Evolutionary conservation across 2,797 vertebrate species (phyloP), one percentile per base, ranked within the genome.

Genomic region (Petrocephalus schoutedeni): DNA sequence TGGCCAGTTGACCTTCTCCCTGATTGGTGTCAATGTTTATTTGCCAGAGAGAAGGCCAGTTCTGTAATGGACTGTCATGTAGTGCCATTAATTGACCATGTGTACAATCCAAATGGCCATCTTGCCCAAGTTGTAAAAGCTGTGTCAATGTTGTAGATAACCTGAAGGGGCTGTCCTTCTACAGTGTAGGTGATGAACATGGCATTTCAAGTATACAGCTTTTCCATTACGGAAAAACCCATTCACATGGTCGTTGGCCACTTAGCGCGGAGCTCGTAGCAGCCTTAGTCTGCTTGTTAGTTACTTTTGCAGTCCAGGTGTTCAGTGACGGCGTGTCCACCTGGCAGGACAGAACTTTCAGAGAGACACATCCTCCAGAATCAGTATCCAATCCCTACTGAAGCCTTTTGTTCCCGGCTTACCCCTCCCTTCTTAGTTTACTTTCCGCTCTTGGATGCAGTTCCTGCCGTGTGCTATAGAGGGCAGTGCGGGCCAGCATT

Each of bases 401-500:
- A 21, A 83, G 49, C 80, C 8, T 21, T 83, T 53, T 51, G 49
- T 53, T 28, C 80, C 19, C 3, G n/a, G 1, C 80, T 21, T 10
- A 45, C 14, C 71, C 16, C 32, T 77, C 36, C 36, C 16, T 41
- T 8, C 36, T 45, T 53, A 83, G 21, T 83, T 45, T 19, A 4
- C 49, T 10, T 53, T 53, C 80, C 0, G 49, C 1, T 23, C 6
- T 23, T 67, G 28, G 6, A 12, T 90, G 89, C 86, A 90, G 86
- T 90, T 91, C 85, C 23, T 53, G n/a, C 7, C 19, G 49, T 80
- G 59, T 85, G 80, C 92, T 90, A 90, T 89, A 91, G 92, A 89
- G 91, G 92, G 92, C 91, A 90, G 89, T 93, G 90, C 89, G 86
- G 89, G 53, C 89, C 90, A 90, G 41, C 54, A 23, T 82, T 59